Conservation (phyloP, 2,888 invertebrate species). For the Rhimphoctona megacephalus region DNA sequence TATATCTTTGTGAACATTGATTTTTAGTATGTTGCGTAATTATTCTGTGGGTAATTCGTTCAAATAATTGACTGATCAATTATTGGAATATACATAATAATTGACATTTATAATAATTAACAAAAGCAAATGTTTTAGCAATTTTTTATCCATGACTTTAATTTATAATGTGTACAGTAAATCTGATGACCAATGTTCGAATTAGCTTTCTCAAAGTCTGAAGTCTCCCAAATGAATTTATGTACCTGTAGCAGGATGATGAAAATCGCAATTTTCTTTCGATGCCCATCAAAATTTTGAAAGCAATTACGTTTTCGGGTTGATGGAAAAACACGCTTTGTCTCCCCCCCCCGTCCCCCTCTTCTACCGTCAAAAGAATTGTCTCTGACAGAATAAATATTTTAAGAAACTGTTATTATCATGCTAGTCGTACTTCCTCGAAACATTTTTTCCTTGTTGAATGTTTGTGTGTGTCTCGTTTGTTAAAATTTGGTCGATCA, state of each 20-base stretch:
- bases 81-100: background rate
- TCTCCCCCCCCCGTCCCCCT: background rate
- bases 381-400: background rate
- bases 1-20: background rate
- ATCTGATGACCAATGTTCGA: too few species aligned
- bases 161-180: too few species aligned
- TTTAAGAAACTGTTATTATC: background rate
- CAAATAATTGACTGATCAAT: background rate
- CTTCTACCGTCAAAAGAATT: background rate
- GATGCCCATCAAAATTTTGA: too few species aligned
- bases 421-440: conserved; percentile 11
- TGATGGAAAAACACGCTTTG: background rate
- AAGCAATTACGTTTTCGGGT: background rate
- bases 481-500: background rate
- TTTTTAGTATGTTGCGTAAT: background rate
- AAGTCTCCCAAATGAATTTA: too few species aligned
- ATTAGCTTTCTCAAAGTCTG: too few species aligned
- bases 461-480: conserved; percentile 6
- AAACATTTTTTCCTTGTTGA: background rate
- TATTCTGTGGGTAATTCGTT: background rate
- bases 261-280: too few species aligned
- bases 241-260: too few species aligned
- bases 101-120: background rate
- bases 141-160: background rate
- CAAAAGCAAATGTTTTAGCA: background rate